Percentiles rank a stretch among this genome's conserved stretches.
These are phyloP conservation scores for Zingel zingel DNA, from an alignment of 2,113 vertebrate genomes.

Conservation along the genomic window DNA sequence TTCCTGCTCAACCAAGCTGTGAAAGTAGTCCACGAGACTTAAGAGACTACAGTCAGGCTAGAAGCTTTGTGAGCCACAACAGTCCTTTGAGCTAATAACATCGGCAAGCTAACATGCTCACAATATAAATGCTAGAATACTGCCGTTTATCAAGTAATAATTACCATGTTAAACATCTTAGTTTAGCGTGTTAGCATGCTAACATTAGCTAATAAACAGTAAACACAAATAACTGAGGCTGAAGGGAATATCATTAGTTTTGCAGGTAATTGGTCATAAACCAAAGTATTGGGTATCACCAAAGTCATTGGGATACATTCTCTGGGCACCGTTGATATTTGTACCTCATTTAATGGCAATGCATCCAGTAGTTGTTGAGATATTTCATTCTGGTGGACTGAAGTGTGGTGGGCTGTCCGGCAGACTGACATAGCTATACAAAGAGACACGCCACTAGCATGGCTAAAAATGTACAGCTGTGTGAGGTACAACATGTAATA, in stretches of 20 bases:
- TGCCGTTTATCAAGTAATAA: not conserved
- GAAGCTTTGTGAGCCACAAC: not conserved
- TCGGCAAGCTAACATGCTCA: not conserved
- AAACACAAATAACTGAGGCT: not conserved
- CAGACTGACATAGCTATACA: not conserved
- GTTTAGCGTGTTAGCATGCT: not conserved
- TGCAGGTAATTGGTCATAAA: too few species aligned
- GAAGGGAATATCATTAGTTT: not conserved
- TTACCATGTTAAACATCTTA: not conserved
- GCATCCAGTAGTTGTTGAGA: not conserved
- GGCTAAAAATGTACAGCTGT: conserved; percentile 11
- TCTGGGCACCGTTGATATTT: too few species aligned
- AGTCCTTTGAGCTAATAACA: not conserved
- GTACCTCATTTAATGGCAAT: not conserved
- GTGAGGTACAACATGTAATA: not conserved
- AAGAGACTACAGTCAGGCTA: not conserved
- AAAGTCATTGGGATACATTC: not conserved
- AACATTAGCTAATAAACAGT: not conserved
- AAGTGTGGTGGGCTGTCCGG: not conserved
- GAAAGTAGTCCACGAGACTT: not conserved
- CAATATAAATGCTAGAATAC: not conserved
- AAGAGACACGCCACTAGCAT: not conserved
- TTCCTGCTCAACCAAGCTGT: not conserved
- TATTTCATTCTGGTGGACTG: not conserved
- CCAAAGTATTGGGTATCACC: not conserved